Percentiles rank a stretch among this genome's conserved stretches.
phyloP scores from a whole-genome alignment of 2,888 invertebrate genomes.

The Machimus rusticus region DNA sequence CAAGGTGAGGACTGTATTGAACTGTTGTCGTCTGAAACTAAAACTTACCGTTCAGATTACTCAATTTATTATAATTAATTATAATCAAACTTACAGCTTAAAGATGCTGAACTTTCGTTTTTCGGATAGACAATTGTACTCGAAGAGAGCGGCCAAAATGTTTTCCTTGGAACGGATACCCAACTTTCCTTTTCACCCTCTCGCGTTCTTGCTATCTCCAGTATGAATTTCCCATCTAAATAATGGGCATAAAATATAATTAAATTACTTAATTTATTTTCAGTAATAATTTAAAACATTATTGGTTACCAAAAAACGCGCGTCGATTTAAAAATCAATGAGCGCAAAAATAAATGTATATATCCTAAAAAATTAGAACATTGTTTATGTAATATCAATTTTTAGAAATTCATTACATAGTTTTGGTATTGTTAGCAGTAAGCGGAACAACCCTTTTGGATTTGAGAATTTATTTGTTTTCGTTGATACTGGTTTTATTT shows the following conservation, averaged over 20 bases:
- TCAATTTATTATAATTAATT: neutral
- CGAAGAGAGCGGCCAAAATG: slow-evolving; percentile 81
- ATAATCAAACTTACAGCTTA: slow-evolving; percentile 71
- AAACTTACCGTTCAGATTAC: slow-evolving; percentile 49
- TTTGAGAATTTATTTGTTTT: too few species aligned
- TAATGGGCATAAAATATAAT: slow-evolving; percentile 24
- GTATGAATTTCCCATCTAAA: slow-evolving; percentile 88
- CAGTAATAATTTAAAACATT: neutral
- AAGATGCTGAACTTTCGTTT: slow-evolving; percentile 79
- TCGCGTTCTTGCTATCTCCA: slow-evolving; percentile 80
- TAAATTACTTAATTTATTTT: neutral
- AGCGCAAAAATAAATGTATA: too few species aligned
- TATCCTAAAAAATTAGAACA: too few species aligned
- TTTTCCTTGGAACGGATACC: slow-evolving; percentile 89
- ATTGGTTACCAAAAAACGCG: neutral
- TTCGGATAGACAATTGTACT: slow-evolving; percentile 62
- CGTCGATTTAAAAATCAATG: neutral
- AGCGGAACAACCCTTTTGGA: too few species aligned
- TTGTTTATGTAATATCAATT: too few species aligned
- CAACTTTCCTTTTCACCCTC: slow-evolving; percentile 85
- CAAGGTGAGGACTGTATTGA: slow-evolving; percentile 90
- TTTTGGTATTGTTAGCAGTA: too few species aligned
- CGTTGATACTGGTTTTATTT: too few species aligned
- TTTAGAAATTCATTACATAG: too few species aligned
- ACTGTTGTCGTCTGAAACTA: slow-evolving; percentile 89